Base-by-base conservation (phyloP, 2,797 vertebrate species). In the Hirundo rustica region DNA sequence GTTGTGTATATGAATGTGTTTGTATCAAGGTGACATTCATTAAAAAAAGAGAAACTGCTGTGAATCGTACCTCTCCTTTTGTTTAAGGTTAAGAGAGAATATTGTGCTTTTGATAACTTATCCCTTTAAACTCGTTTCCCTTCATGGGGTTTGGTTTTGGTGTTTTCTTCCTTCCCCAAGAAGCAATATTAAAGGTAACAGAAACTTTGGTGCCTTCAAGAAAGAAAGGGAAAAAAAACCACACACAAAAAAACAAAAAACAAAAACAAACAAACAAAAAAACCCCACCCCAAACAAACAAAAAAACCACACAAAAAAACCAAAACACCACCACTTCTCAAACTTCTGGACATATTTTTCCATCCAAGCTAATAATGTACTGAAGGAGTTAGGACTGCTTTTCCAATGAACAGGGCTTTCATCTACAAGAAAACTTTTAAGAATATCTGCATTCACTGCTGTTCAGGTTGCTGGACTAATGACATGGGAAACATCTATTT, bases 381-480 rank as follows among this genome's bases (percentile, higher is more conserved):
- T 10, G 15, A 89, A 70, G 58, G 93, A 93, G 53, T 75, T 30
- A 70, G 45, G 57, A 51, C 36, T 89, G 38, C 22, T 60, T 96
- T 95, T 93, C 66, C 79, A 68, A 83, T n/a, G 55, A 79, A 88
- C 1, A 3, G 40, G 15, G 30, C 53, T 89, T 74, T 70, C 92
- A 65, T 64, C 45, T 62, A 71, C 23, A 91, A 72, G 21, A 61
- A 92, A 38, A 45, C 50, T 58, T 71, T 68, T 42, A 54, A 91
- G 47, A 92, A 73, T 53, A 91, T 55, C 70, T 77, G 30, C 65
- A 72, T 67, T 95, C 62, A 66, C 17, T 73, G 22, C 17, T 77
- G 36, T 71, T 95, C 71, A 89, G 44, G 48, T 94, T 95, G 93
- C 79, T 68, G 51, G 91, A 88, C 66, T 71, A 82, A 77, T 30